A percentile compares a stretch with the other conserved stretches of the same genome.
Conservation (phyloP, 2,888 invertebrate species). For the Noctuana brunneofusca region DNA sequence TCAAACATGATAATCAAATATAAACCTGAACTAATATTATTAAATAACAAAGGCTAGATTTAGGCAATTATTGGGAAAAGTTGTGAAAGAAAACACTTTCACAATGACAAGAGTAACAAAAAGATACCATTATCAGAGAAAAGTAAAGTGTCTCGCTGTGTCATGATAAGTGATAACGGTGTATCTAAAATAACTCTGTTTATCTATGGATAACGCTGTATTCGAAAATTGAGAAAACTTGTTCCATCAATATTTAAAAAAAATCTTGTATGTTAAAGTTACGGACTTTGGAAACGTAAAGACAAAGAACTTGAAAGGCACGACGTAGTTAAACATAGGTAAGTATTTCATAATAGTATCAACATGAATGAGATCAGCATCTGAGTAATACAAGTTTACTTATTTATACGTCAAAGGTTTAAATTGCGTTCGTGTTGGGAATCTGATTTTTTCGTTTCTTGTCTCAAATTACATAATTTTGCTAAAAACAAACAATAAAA, state of each 20-base stretch:
- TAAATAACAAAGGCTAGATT: background rate
- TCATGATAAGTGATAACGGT: constrained; percentile 25
- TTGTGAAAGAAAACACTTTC: constrained; percentile 17
- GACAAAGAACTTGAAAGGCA: constrained; percentile 9
- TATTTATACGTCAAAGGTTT: background rate
- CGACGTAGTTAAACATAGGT: background rate
- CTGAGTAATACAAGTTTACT: background rate
- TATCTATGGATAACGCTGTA: constrained; percentile 9
- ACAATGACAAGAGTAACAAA: constrained; percentile 4
- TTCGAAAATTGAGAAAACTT: constrained; percentile 2
- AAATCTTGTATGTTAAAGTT: background rate
- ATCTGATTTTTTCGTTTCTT: background rate
- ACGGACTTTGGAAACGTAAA: background rate
- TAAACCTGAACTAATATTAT: too few relatives aligned
- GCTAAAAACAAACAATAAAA: too few relatives aligned
- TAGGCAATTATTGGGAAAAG: background rate
- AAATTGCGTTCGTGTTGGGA: background rate
- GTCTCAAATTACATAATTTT: too few relatives aligned
- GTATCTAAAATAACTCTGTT: constrained; percentile 8
- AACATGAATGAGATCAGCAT: constrained; percentile 23
- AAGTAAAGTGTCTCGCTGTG: constrained; percentile 23
- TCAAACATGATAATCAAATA: too few relatives aligned
- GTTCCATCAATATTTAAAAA: background rate
- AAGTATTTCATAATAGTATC: constrained; percentile 9
- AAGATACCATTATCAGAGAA: constrained; percentile 16